Percentiles rank a stretch among this genome's conserved stretches.
Evolutionary conservation across 2,888 invertebrate genomes (phyloP).

Genomic region (Aphodius sticticus): DNA sequence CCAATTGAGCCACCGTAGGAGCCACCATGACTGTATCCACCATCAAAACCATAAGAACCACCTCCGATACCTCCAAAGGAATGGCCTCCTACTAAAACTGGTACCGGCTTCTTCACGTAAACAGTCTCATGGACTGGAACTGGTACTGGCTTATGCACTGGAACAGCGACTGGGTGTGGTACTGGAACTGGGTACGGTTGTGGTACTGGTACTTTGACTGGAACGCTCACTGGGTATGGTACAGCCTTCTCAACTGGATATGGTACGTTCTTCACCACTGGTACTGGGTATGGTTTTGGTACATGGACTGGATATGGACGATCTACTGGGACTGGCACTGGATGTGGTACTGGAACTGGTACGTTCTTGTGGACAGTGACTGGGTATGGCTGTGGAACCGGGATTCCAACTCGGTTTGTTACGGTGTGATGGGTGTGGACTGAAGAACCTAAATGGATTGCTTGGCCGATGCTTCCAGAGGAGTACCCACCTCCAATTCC

Average conservation of each 20-base stretch:
- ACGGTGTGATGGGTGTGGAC: constrained; percentile 64
- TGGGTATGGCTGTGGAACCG: constrained; percentile 68
- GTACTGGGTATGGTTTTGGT: constrained; percentile 59
- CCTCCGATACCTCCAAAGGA: constrained; percentile 29
- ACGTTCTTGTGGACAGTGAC: constrained; percentile 71
- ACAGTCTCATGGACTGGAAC: constrained; percentile 52
- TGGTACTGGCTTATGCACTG: constrained; percentile 61
- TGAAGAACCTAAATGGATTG: constrained; percentile 29
- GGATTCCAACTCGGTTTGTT: constrained; percentile 65
- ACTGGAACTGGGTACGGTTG: constrained; percentile 55
- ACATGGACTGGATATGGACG: constrained; percentile 62
- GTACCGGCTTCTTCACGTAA: constrained; percentile 44
- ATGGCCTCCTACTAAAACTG: constrained; percentile 32
- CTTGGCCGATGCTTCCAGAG: constrained; percentile 35
- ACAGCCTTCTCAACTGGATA: constrained; percentile 64
- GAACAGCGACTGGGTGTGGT: constrained; percentile 56
- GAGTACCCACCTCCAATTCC: constrained; percentile 23
- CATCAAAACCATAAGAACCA: constrained; percentile 31
- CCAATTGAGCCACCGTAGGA: constrained; percentile 11
- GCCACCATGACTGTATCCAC: constrained; percentile 36
- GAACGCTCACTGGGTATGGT: constrained; percentile 56
- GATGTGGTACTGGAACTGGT: constrained; percentile 60
- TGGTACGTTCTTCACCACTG: constrained; percentile 63
- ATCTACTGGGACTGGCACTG: constrained; percentile 48
- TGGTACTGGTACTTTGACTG: constrained; percentile 54